phyloP scores from a whole-genome alignment of 2,113 vertebrate species.

The Saccopteryx leptura region DNA sequence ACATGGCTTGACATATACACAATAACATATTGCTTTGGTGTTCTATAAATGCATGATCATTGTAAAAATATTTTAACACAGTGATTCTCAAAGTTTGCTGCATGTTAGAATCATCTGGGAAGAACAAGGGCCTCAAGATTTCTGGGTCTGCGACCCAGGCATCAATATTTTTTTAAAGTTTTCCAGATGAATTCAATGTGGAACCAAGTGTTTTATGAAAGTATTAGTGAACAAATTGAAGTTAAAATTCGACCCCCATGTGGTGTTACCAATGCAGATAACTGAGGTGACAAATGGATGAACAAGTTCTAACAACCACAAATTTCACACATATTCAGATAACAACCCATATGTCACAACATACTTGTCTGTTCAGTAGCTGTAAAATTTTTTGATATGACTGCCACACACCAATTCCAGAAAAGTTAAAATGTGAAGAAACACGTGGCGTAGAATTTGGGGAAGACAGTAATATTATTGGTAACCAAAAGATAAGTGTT shows the following conservation, averaged over 20 bases:
- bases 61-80: not conserved
- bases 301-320: conserved; percentile 1
- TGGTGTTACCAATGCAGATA: not conserved
- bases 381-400: not conserved
- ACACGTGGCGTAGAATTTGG: not conserved
- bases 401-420: not conserved
- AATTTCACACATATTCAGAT: not conserved
- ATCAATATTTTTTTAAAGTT: not conserved
- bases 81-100: not conserved
- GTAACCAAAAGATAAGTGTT: not conserved
- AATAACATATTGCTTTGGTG: not conserved
- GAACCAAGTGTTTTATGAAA: conserved; percentile 50
- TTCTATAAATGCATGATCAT: not conserved
- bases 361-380: not conserved
- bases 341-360: not conserved
- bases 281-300: conserved; percentile 9
- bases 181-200: conserved; percentile 28
- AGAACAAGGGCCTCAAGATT: not conserved
- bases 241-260: not conserved
- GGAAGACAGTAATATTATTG: not conserved
- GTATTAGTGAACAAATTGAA: conserved; percentile 41
- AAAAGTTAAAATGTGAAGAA: conserved; percentile 51
- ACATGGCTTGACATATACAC: not conserved
- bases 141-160: not conserved
- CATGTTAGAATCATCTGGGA: conserved; percentile 9